These are phyloP conservation scores for Drosophila picticornis DNA, from an alignment of 2,888 invertebrate species.

Conservation along the genomic window DNA sequence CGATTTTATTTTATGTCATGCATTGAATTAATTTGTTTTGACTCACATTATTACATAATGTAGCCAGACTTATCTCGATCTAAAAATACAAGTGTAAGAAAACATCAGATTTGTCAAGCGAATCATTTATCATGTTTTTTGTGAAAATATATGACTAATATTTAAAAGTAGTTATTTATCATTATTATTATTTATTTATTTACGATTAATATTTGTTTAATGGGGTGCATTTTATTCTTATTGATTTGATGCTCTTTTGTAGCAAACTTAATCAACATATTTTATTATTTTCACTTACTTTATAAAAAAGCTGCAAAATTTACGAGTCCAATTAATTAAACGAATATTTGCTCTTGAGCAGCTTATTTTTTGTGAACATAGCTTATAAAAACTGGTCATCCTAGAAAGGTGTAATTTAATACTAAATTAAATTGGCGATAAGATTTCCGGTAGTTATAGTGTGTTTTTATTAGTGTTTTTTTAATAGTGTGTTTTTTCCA, in stretches of 20 bases:
- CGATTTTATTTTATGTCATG: constrained; percentile 22
- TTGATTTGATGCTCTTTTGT: neutral
- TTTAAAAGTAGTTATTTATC: no score
- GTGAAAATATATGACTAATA: no score
- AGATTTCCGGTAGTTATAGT: neutral
- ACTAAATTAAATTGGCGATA: neutral
- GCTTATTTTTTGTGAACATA: neutral
- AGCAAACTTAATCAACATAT: neutral
- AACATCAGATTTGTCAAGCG: constrained; percentile 11
- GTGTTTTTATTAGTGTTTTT: neutral
- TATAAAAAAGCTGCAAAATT: neutral
- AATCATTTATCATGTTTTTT: constrained; percentile 36
- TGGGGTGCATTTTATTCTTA: neutral
- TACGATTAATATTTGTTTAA: neutral
- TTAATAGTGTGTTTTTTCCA: neutral
- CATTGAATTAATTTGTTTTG: constrained; percentile 5
- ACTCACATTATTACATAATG: constrained; percentile 4
- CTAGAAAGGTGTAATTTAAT: no score
- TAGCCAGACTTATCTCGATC: constrained; percentile 20
- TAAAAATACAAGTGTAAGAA: neutral
- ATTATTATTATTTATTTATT: no score
- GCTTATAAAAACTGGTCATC: rapidly evolving
- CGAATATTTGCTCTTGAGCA: neutral
- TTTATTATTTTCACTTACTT: neutral
- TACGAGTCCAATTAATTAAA: neutral